Percentiles rank a stretch among this genome's conserved stretches.
phyloP scores from a whole-genome alignment of 2,888 invertebrate genomes.

The Pandemis heparana region DNA sequence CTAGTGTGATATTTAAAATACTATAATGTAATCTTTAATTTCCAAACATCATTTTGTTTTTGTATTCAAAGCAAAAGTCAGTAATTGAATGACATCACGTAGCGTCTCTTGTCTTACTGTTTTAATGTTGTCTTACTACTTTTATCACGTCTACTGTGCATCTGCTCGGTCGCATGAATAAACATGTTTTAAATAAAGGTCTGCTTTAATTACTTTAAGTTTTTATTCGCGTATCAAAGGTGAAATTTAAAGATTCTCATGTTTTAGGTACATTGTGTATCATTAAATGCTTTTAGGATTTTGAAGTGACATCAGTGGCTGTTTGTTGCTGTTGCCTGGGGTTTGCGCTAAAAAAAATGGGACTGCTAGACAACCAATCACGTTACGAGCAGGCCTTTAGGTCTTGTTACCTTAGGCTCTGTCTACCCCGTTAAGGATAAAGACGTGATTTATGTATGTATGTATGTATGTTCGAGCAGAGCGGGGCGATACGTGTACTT shows the following conservation, averaged over 20 bases:
- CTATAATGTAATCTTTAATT: too few relatives aligned
- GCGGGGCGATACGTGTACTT: too few relatives aligned
- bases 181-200: slow-evolving; percentile 57
- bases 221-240: slow-evolving; percentile 55
- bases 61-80: too few relatives aligned
- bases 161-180: slow-evolving; percentile 56
- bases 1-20: too few relatives aligned
- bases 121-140: slow-evolving; percentile 10
- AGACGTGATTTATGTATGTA: too few relatives aligned
- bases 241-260: slow-evolving; percentile 30
- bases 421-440: too few relatives aligned
- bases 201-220: slow-evolving; percentile 64
- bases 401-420: too few relatives aligned
- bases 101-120: too few relatives aligned
- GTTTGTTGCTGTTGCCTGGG: neutral
- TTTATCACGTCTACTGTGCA: neutral
- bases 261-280: slow-evolving; percentile 17
- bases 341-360: neutral
- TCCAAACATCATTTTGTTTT: too few relatives aligned
- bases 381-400: too few relatives aligned
- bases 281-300: slow-evolving; percentile 25
- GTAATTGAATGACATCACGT: too few relatives aligned
- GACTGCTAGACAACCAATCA: neutral
- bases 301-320: slow-evolving; percentile 6
- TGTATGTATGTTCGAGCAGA: too few relatives aligned